Base-by-base conservation (phyloP, 35 echinoderm and acorn worm genomes). In the Patiria miniata region DNA sequence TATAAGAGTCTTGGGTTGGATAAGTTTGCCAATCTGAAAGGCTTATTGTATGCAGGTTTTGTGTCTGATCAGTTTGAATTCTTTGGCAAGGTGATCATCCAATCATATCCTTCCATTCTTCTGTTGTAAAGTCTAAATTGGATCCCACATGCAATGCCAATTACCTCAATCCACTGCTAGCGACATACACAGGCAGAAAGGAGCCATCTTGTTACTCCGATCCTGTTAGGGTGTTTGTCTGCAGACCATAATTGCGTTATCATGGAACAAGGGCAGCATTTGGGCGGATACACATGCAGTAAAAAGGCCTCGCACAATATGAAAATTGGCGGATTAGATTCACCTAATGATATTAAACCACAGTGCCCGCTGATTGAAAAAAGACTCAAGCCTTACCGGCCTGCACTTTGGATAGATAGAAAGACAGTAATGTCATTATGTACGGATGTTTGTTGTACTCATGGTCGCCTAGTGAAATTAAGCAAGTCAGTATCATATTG, bases 291-390 rank as follows among this genome's bases (percentile, higher is more conserved):
- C 37, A 39, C 17, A n/a, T 32, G 78, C 65, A 26, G 29, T 73
- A 73, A 73, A 73, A 73, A 73, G 65, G 65, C 65, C 65, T 73
- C 65, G 14, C 65, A 73, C 65, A 73, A 73, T 73, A 73, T 73
- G 78, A 39, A 39, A 84, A 84, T 61, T 84, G 82, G 10, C 28
- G 82, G 82, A 84, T 84, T 84, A 60, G 57, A 84, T 60, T 36
- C 51, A 17, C 22, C 8, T 84, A 84, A 84, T 84, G 39, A 36
- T 58, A 84, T 84, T 84, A 84, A 39, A 23, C 30, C 28, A 58
- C 57, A 57, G 53, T 61, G 52, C 36, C 34, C 0, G 2, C 57
- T 84, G 82, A 84, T 58, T 84, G 82, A 53, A 53, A 84, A 34
- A 39, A 17, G 33, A 60, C 51, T 38, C 12, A 33, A 58, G 44